Percentiles rank a stretch among this genome's conserved stretches.
Conservation (phyloP, 2,888 invertebrate genomes). For the Caenorhabditis becei region DNA sequence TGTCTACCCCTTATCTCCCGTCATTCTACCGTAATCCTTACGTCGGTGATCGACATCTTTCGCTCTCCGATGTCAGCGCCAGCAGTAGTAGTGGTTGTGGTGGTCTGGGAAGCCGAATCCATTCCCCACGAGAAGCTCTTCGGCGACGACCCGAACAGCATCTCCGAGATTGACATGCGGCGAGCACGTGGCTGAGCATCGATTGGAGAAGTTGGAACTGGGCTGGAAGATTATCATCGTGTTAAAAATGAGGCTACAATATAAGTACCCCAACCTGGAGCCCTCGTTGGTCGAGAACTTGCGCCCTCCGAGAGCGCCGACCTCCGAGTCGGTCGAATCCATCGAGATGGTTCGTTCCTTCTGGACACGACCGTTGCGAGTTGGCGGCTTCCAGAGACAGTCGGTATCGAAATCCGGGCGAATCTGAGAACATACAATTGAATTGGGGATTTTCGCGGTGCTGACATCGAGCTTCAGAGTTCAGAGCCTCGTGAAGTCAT, state of each 20-base stretch:
- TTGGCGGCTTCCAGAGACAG: slow-evolving; percentile 71
- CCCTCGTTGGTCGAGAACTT: slow-evolving; percentile 48
- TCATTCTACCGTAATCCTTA: slow-evolving; percentile 40
- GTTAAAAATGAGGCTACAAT: slow-evolving; percentile 27
- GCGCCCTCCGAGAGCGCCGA: slow-evolving; percentile 46
- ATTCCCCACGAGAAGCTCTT: slow-evolving; percentile 72
- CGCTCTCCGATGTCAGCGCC: slow-evolving; percentile 50
- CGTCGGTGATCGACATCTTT: slow-evolving; percentile 67
- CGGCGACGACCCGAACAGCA: slow-evolving; percentile 68
- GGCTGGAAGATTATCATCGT: slow-evolving; percentile 34
- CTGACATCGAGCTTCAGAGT: no score
- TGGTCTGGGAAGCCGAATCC: slow-evolving; percentile 31
- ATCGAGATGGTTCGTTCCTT: slow-evolving; percentile 67
- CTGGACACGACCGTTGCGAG: slow-evolving; percentile 38
- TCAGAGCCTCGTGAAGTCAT: background rate
- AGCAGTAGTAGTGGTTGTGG: slow-evolving; percentile 34
- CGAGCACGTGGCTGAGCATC: slow-evolving; percentile 64
- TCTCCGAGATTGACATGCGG: slow-evolving; percentile 68
- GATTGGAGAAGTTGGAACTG: slow-evolving; percentile 56
- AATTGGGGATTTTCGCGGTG: no score
- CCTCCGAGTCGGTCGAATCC: slow-evolving; percentile 69
- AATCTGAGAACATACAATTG: slow-evolving; percentile 49
- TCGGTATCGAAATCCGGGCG: slow-evolving; percentile 74
- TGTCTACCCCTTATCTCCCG: slow-evolving; percentile 4
- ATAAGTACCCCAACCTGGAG: slow-evolving; percentile 52